phyloP scores from a whole-genome alignment of 2,113 vertebrate species.

The Bagarius yarrelli region DNA sequence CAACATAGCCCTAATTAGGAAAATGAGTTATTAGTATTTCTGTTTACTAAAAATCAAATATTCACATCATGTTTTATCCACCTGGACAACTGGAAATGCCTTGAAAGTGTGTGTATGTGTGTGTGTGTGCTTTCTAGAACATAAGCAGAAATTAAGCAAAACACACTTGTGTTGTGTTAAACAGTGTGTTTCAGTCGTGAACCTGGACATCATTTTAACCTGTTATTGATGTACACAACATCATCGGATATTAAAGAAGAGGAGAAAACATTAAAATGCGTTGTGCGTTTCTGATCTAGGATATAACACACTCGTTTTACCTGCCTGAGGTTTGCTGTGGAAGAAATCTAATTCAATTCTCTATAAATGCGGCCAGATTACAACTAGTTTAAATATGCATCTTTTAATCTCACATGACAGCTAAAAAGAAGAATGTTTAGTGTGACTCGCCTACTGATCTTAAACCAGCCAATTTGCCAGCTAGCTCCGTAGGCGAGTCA shows the following conservation, averaged over 20 bases:
- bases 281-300: background rate
- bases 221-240: background rate
- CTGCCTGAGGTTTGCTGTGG: background rate
- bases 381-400: background rate
- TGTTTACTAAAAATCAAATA: background rate
- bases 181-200: background rate
- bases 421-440: background rate
- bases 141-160: background rate
- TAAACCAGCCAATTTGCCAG: background rate
- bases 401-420: background rate
- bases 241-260: too few species aligned
- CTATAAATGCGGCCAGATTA: background rate
- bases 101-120: background rate
- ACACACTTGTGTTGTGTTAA: background rate
- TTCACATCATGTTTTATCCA: background rate
- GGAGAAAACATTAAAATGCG: background rate
- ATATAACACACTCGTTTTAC: background rate
- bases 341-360: background rate
- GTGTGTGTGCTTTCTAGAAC: too few species aligned
- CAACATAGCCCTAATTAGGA: background rate
- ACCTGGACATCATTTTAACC: background rate
- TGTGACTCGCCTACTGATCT: background rate
- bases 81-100: background rate
- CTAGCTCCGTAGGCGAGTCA: constrained; percentile 27
- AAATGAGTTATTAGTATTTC: background rate